Evolutionary conservation across 2,113 vertebrate genomes (phyloP), one percentile per base, ranked within the genome.

Genomic region (Oxyruncus cristatus): DNA sequence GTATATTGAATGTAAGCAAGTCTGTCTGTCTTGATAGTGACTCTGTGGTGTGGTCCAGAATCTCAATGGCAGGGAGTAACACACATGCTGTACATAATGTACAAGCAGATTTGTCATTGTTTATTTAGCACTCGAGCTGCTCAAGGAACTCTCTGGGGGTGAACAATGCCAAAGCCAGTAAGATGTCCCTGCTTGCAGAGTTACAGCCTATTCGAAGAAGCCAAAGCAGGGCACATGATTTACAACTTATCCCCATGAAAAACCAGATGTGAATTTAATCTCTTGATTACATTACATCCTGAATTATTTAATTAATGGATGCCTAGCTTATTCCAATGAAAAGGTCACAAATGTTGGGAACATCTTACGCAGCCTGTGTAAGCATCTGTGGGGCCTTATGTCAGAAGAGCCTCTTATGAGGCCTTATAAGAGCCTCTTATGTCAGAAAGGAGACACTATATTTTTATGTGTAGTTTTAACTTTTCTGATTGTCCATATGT

Each of bases 301-400:
- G 92, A 94, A 96, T 92, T 95, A 96, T 96, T 96, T 97, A 97
- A 96, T 96, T 96, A 95, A 96, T 93, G 96, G 75, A 95, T 96
- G 88, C 88, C 93, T 96, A 81, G 87, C 78, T 96, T 92, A 96
- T 94, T 96, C 76, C 79, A 83, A 83, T 77, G 67, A 77, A 96
- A 96, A 97, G 96, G 95, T 92, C 95, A 92, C 85, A 88, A 88
- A 77, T 86, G 72, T 42, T 93, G 82, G 88, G 82, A 94, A 90
- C 93, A 52, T 96, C 72, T 93, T 67, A 85, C 1, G 0, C 35
- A 88, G 92, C 32, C 91, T 55, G n/a, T 80, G 68, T 83, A 50
- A 92, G 79, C 88, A 73, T 75, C 49, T 82, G 62, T 44, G 52
- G 95, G 77, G 58, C 81, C 63, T 79, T 88, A 37, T 92, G 56